Evolutionary conservation across 1,140 invertebrate genomes (phyloP), one percentile per base, ranked within the genome.

Genomic region (Nomia melanderi): DNA sequence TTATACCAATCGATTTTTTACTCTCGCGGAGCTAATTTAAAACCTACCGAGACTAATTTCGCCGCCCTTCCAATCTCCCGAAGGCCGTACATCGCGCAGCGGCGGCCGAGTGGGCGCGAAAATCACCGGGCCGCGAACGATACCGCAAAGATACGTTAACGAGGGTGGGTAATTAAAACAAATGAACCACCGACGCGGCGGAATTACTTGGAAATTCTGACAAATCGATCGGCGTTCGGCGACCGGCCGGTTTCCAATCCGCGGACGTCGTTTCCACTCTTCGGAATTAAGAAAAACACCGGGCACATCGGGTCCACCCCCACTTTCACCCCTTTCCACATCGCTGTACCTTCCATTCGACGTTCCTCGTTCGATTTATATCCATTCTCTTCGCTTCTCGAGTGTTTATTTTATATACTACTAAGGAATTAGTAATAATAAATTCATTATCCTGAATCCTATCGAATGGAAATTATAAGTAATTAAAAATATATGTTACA

Each of bases 191-290:
- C 41, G 17, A 23, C 17, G 6, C 20, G 17, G 12, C 20, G 77
- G 70, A 77, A 83, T 70, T 63, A 65, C 67, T 73, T 47, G 78
- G 70, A 84, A 75, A 85, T 81, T 81, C 71, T 76, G 80, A 84
- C 75, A 81, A 84, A 85, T 84, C 71, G 75, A 84, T 81, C 41
- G 75, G 29, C 64, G 59, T 64, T 64, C 39, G 72, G 44, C 69
- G 73, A 79, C 47, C 67, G 23, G 23, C 33, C 63, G n/a, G 27
- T 47, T 71, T 39, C 62, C 44, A 39, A 36, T 64, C 67, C 69
- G 25, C 29, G n/a, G 20, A 6, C n/a, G 47, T n/a, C 56, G 27
- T 17, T 57, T 12, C 0, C 17, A 2, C 17, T 7, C 33, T 3
- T 9, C n/a, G 33, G n/a, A 80, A 80, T 80, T 71, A 80, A 77